Conservation (phyloP, 1,140 invertebrate genomes). For the Acromyrmex charruanus region DNA sequence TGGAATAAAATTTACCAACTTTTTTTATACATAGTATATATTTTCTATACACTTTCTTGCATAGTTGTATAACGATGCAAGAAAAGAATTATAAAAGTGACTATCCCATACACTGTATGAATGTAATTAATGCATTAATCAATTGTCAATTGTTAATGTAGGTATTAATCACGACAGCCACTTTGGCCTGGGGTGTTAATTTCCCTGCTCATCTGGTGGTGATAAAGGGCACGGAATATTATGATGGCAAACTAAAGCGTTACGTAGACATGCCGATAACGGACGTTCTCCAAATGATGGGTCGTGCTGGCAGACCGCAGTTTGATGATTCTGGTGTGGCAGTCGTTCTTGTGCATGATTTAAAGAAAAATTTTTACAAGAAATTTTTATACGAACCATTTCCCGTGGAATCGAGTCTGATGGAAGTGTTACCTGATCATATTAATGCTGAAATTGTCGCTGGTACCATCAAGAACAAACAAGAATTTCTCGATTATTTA, state of each 20-base stretch:
- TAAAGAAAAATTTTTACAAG: conserved; percentile 99
- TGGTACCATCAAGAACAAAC: conserved; percentile 96
- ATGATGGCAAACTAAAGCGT: conserved; percentile 97
- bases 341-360: conserved; percentile 98
- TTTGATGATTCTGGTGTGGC: conserved; percentile 98
- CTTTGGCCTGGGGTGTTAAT: conserved; percentile 99
- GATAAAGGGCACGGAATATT: conserved; percentile 97
- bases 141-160: conserved; percentile 78
- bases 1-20: no score
- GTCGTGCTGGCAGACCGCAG: conserved; percentile 97
- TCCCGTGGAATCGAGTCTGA: conserved; percentile 98
- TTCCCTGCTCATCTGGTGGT: conserved; percentile 97
- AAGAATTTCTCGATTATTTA: conserved; percentile 98
- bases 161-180: conserved; percentile 98
- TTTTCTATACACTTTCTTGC: no score
- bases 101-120: neutral
- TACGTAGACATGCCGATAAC: conserved; percentile 99
- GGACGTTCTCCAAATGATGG: conserved; percentile 99
- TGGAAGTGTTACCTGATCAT: conserved; percentile 97
- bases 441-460: conserved; percentile 99
- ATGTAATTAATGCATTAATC: conserved; percentile 35
- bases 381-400: conserved; percentile 99
- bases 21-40: no score
- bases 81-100: neutral
- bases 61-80: no score